A percentile compares a stretch with the other conserved stretches of the same genome.
phyloP scores from a whole-genome alignment of 2,113 vertebrate genomes.

The Sprattus sprattus region DNA sequence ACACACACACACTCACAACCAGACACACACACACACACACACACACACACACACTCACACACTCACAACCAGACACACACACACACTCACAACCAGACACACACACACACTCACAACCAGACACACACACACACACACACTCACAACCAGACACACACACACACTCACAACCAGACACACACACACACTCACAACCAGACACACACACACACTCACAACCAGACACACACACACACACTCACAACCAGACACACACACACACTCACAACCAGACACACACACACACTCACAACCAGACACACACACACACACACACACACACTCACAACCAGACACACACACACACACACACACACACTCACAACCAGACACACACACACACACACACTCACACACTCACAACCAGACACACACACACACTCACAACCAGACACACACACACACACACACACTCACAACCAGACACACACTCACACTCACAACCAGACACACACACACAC shows the following conservation, averaged over 20 bases:
- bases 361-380: neutral
- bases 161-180: neutral
- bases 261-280: constrained; percentile 19
- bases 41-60: neutral
- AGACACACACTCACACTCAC: neutral
- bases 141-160: constrained; percentile 20
- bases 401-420: constrained; percentile 23
- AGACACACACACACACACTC: neutral
- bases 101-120: neutral
- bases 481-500: neutral
- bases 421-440: constrained; percentile 20
- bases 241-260: constrained; percentile 23
- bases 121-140: constrained; percentile 25
- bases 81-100: neutral
- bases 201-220: neutral
- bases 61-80: too few relatives aligned
- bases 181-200: neutral
- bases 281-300: neutral
- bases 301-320: constrained; percentile 1
- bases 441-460: neutral
- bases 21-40: neutral
- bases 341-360: neutral
- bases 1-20: neutral
- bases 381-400: neutral
- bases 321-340: neutral